Percentiles rank a stretch among this genome's conserved stretches.
Conservation (phyloP, 2,113 vertebrate genomes). For the Gobius niger region DNA sequence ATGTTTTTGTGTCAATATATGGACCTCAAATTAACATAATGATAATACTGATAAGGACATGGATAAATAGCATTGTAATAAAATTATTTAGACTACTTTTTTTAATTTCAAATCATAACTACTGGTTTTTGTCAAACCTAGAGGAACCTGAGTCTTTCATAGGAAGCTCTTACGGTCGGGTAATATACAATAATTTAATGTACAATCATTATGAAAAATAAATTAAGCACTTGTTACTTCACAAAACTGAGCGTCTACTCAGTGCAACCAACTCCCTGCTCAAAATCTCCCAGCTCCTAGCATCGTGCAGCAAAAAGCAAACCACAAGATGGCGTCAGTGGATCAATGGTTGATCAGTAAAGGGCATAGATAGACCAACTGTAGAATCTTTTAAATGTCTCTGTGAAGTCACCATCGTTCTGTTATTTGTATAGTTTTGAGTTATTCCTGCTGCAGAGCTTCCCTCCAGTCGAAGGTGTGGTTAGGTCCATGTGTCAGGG, state of each 20-base stretch:
- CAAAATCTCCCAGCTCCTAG: not conserved
- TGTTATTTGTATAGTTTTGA: not conserved
- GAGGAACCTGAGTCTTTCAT: conserved; percentile 5
- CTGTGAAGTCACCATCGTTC: not conserved
- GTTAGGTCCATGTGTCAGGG: conserved; percentile 94
- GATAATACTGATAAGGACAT: not conserved
- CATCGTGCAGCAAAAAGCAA: not conserved
- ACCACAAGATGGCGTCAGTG: not conserved
- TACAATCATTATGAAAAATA: conserved; percentile 12
- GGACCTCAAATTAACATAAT: not conserved
- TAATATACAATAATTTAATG: not conserved
- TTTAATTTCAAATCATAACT: not conserved
- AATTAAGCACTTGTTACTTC: conserved; percentile 2
- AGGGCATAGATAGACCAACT: not conserved
- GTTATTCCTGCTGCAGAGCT: conserved; percentile 86
- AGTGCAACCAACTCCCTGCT: not conserved
- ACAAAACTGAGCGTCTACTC: conserved; percentile 6
- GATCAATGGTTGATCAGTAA: not conserved
- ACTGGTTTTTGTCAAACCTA: not conserved
- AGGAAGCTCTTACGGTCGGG: not conserved
- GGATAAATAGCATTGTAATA: not conserved
- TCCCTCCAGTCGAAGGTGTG: conserved; percentile 98
- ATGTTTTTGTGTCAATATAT: not conserved
- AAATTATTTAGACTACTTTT: not conserved
- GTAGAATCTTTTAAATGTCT: not conserved